phyloP scores from a whole-genome alignment of 2,797 vertebrate genomes.

The Micrastur ruficollis region DNA sequence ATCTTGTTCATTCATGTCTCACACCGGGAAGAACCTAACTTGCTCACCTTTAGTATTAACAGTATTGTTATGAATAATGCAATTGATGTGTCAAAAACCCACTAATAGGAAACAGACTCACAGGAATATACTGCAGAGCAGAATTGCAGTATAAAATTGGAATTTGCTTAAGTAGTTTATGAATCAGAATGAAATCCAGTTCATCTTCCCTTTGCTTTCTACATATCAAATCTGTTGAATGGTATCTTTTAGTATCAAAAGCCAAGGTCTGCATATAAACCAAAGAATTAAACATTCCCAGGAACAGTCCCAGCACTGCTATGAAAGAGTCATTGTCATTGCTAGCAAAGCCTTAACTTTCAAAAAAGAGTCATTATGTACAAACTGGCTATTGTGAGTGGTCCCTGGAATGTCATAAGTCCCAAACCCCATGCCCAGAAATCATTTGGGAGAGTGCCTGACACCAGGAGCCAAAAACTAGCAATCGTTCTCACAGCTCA shows the following conservation, averaged over 20 bases:
- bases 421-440: background rate
- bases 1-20: background rate
- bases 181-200: background rate
- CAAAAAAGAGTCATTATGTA: background rate
- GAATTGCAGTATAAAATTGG: background rate
- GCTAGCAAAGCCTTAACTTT: background rate
- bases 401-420: background rate
- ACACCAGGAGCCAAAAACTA: background rate
- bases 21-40: background rate
- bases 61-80: background rate
- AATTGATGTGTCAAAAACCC: background rate
- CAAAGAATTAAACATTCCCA: background rate
- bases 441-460: background rate
- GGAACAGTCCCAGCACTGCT: background rate
- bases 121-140: background rate
- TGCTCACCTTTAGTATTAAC: background rate
- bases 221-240: background rate
- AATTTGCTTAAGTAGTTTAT: background rate
- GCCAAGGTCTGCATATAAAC: background rate
- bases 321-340: background rate
- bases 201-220: background rate
- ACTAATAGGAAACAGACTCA: background rate
- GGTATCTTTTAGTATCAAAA: background rate
- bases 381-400: background rate
- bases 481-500: background rate